Evolutionary conservation across 2,888 invertebrate species (phyloP).

Genomic region (Zaprionus lineosus): DNA sequence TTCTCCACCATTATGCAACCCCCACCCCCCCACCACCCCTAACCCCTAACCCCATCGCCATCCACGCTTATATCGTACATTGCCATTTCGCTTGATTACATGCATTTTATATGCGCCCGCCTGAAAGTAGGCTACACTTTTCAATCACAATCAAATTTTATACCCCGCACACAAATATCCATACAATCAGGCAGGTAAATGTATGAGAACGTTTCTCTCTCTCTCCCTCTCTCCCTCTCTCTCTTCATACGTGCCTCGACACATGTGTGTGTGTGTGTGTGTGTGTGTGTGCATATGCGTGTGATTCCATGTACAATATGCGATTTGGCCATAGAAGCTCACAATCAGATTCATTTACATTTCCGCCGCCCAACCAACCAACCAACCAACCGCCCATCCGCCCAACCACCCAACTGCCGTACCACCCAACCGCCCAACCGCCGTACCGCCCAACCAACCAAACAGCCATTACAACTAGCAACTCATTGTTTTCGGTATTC

Average conservation of each 20-base stretch:
- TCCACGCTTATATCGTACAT: slow-evolving; percentile 34
- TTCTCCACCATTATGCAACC: background rate
- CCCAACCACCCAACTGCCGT: too few species aligned
- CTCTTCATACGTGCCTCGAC: background rate
- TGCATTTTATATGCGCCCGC: slow-evolving; percentile 73
- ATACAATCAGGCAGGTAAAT: slow-evolving; percentile 8
- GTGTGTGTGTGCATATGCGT: slow-evolving; percentile 11
- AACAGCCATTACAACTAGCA: slow-evolving; percentile 26
- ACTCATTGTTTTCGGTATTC: slow-evolving; percentile 33
- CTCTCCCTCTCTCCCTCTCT: too few species aligned
- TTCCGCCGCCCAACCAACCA: slow-evolving; percentile 52
- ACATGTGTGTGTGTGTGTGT: background rate
- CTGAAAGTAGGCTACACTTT: slow-evolving; percentile 77
- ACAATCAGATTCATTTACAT: slow-evolving; percentile 63
- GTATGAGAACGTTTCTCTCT: too few species aligned
- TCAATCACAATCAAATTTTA: slow-evolving; percentile 78
- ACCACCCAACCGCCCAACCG: slow-evolving; percentile 58
- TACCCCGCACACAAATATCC: slow-evolving; percentile 36
- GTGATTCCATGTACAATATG: slow-evolving; percentile 11
- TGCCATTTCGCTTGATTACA: slow-evolving; percentile 75
- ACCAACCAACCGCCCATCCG: too few species aligned
- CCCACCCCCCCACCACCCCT: background rate
- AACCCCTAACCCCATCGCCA: slow-evolving; percentile 1
- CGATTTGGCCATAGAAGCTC: slow-evolving; percentile 45
- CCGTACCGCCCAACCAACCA: slow-evolving; percentile 18